These are phyloP conservation scores for Camponotus vicinus DNA, from an alignment of 1,140 invertebrate genomes.

Conservation along the genomic window DNA sequence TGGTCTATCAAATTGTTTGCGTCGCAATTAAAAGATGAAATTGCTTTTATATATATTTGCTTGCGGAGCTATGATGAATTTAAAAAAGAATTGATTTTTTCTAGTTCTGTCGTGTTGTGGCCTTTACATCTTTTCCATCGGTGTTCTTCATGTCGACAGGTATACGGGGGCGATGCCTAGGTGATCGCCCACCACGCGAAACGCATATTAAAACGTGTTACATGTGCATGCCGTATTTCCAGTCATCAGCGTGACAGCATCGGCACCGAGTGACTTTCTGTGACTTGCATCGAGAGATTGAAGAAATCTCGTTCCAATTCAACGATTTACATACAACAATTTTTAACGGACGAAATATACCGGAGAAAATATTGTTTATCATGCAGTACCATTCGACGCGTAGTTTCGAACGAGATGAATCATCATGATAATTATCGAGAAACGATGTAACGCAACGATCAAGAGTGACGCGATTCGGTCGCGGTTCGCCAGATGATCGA, in stretches of 20 bases:
- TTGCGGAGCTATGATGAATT: too few species aligned
- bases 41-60: too few species aligned
- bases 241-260: slow-evolving; percentile 51
- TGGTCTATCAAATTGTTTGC: too few species aligned
- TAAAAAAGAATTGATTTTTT: not conserved
- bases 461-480: slow-evolving; percentile 1
- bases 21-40: too few species aligned
- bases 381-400: not conserved
- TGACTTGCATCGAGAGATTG: not conserved
- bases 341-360: not conserved
- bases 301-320: not conserved
- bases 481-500: slow-evolving; percentile 8
- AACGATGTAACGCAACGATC: not conserved
- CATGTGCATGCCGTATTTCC: slow-evolving; percentile 33
- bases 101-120: not conserved
- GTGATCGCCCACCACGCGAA: slow-evolving; percentile 31
- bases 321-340: not conserved
- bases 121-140: not conserved
- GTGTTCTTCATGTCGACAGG: slow-evolving; percentile 27
- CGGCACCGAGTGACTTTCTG: not conserved
- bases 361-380: not conserved
- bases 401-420: not conserved
- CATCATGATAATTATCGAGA: slow-evolving; percentile 26
- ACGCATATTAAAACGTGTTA: slow-evolving; percentile 38
- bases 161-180: slow-evolving; percentile 13